Conservation (phyloP, 2,797 vertebrate species). For the Pygocentrus nattereri region DNA sequence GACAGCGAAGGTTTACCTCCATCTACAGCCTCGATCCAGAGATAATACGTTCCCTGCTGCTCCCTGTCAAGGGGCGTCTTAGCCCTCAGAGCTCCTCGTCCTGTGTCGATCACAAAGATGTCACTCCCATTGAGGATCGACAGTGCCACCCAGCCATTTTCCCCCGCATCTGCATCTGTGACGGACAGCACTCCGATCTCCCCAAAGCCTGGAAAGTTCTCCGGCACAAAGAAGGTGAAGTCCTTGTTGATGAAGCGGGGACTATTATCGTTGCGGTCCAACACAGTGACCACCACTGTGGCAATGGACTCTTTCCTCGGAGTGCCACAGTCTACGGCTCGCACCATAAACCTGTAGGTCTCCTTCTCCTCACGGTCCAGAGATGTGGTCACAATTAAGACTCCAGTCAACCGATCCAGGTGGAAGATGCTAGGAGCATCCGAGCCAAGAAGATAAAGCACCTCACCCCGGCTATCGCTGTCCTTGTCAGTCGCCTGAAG, state of each 20-base stretch:
- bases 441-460: constrained; percentile 89
- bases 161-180: constrained; percentile 91
- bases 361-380: constrained; percentile 96
- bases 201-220: constrained; percentile 97
- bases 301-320: constrained; percentile 91
- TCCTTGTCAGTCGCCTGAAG: constrained; percentile 92
- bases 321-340: constrained; percentile 89
- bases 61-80: constrained; percentile 94
- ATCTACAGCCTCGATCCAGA: constrained; percentile 94
- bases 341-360: constrained; percentile 92
- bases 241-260: constrained; percentile 98
- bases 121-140: constrained; percentile 95
- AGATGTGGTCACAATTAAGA: constrained; percentile 88
- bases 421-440: constrained; percentile 90
- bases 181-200: constrained; percentile 97
- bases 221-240: constrained; percentile 97
- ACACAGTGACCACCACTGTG: constrained; percentile 89
- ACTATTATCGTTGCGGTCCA: constrained; percentile 97
- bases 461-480: constrained; percentile 86
- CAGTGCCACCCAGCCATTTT: constrained; percentile 95
- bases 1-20: constrained; percentile 92
- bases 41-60: constrained; percentile 92
- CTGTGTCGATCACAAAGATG: constrained; percentile 97
- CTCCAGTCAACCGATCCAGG: constrained; percentile 87
- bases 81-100: constrained; percentile 91